Conservation (phyloP, 2,888 invertebrate genomes). For the Microplitis deprimator region DNA sequence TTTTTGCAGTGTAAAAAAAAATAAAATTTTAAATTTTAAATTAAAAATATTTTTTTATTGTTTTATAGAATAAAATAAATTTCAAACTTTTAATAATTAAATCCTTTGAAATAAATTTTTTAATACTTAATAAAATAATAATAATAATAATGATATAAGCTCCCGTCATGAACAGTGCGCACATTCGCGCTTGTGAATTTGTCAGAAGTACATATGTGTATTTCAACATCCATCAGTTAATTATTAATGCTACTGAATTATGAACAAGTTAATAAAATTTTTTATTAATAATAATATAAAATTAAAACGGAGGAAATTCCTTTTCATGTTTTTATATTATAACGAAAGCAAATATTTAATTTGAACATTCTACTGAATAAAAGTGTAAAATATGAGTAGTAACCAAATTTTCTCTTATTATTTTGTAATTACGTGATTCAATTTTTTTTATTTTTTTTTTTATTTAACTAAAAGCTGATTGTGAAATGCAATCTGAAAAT, state of each 20-base stretch:
- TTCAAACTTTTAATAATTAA: neutral
- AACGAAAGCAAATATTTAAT: too few relatives aligned
- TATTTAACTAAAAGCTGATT: too few relatives aligned
- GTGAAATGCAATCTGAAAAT: too few relatives aligned
- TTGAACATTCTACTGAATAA: too few relatives aligned
- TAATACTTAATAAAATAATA: neutral
- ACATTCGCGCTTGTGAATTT: neutral
- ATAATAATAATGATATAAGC: neutral
- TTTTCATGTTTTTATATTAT: too few relatives aligned
- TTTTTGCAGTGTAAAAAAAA: neutral
- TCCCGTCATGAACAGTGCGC: neutral
- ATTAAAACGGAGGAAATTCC: too few relatives aligned
- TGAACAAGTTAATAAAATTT: neutral
- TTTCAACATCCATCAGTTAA: neutral
- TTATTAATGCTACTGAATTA: neutral
- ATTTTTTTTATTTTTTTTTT: too few relatives aligned
- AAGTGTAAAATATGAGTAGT: too few relatives aligned
- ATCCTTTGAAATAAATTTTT: neutral
- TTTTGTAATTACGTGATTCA: too few relatives aligned
- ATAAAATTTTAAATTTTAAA: neutral
- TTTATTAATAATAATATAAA: too few relatives aligned
- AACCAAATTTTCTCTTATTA: too few relatives aligned
- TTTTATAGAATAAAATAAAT: too few relatives aligned
- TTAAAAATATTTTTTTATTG: neutral
- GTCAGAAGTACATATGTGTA: neutral